Evolutionary conservation across 2,797 vertebrate genomes (phyloP).

Genomic region (Mus minutoides): DNA sequence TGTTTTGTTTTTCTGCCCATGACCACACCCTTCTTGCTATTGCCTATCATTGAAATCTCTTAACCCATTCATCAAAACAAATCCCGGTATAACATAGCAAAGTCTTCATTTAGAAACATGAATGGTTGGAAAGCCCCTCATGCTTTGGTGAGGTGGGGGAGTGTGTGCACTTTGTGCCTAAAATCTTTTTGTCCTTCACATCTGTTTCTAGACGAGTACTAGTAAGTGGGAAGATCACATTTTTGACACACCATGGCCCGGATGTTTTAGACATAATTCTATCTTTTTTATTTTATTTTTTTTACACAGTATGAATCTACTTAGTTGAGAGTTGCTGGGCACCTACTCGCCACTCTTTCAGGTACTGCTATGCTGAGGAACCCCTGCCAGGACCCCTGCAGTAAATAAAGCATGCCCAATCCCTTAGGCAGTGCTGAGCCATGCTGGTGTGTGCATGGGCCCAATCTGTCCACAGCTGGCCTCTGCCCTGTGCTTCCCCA

Average conservation of each 20-base stretch:
- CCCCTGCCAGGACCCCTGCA: background rate
- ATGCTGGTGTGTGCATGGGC: accelerated
- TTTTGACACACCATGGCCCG: background rate
- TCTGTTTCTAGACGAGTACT: background rate
- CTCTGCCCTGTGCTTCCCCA: background rate
- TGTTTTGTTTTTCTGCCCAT: background rate
- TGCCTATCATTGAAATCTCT: background rate
- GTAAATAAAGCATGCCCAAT: background rate
- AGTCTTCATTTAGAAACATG: background rate
- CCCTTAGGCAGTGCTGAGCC: background rate
- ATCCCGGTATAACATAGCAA: background rate
- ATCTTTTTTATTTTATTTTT: background rate
- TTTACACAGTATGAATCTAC: background rate
- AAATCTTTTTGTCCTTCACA: background rate
- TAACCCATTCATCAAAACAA: conserved; percentile 44
- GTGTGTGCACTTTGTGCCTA: background rate
- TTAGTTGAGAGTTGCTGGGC: background rate
- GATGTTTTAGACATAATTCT: conserved; percentile 30
- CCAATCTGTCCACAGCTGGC: background rate
- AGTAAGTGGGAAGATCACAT: conserved; percentile 31
- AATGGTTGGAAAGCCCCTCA: background rate
- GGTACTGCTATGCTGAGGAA: background rate
- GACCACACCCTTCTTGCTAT: background rate
- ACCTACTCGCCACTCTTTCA: background rate
- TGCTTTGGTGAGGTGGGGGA: background rate